Evolutionary conservation across 1,140 invertebrate genomes (phyloP), one percentile per base, ranked within the genome.

Genomic region (Chelonus insularis): DNA sequence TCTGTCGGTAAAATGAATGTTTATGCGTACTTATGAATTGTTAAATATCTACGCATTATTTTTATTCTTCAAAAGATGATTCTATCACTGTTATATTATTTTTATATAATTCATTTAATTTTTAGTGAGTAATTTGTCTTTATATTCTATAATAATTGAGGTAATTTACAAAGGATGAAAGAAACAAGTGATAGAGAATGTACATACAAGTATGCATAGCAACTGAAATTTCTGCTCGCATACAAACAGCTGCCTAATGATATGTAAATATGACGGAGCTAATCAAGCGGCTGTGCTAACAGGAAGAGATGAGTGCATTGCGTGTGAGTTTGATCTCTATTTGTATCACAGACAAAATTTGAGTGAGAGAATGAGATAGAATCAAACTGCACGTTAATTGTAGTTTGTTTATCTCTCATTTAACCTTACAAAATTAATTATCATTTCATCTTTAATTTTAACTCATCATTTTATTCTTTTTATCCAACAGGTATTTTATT

Each of bases 161-260:
- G n/a, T n/a, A n/a, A n/a, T n/a, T n/a, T n/a, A n/a, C n/a, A n/a
- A n/a, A n/a, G n/a, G n/a, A n/a, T n/a, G n/a, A n/a, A n/a, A n/a
- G n/a, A n/a, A n/a, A n/a, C n/a, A n/a, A n/a, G 25, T 29, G 25
- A 39, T 43, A 12, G 55, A 43, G 8, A 11, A 11, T 4, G 16
- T 32, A 48, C 47, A 57, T 16, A 23, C 21, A 18, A n/a, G 41
- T 18, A 16, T 34, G 51, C 20, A 23, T 12, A 47, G 36, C 34
- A 12, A 23, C n/a, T 14, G 61, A 63, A 64, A 70, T 67, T 68
- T 65, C 64, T 60, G 25, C 58, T 60, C 69, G 70, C 69, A 70
- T 68, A 73, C 75, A 80, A 80, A 80, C 78, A 78, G 74, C 77
- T 69, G 75, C 68, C 78, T 80, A 78, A 80, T 80, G 77, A 80